Evolutionary conservation across 2,797 vertebrate species (phyloP).

Genomic region (Podarcis siculus): DNA sequence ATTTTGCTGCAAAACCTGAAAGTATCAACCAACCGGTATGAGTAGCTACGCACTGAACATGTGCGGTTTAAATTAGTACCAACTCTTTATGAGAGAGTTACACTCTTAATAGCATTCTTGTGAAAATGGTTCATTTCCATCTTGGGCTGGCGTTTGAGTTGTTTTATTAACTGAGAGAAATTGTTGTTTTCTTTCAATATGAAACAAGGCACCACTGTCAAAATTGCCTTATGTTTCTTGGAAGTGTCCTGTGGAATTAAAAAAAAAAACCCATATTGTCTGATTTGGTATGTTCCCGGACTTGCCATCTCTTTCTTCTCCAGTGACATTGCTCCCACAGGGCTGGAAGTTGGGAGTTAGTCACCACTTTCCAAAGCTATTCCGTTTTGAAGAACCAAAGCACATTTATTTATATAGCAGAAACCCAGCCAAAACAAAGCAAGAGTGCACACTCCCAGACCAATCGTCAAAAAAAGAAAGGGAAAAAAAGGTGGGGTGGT

Average conservation of each 20-base stretch:
- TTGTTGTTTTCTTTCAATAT: background rate
- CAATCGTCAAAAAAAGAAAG: constrained; percentile 22
- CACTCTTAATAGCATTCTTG: background rate
- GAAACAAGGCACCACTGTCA: background rate
- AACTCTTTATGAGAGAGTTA: background rate
- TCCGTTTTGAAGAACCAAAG: constrained; percentile 54
- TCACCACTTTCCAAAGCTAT: constrained; percentile 44
- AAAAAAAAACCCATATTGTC: constrained; percentile 14
- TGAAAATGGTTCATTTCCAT: background rate
- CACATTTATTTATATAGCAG: constrained; percentile 43
- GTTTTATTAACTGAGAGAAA: background rate
- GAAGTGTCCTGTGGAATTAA: background rate
- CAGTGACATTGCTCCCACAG: constrained; percentile 20
- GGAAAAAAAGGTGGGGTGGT: background rate
- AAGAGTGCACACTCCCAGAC: constrained; percentile 38
- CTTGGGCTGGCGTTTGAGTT: background rate
- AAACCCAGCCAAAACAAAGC: constrained; percentile 58
- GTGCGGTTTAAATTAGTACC: background rate
- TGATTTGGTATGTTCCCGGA: constrained; percentile 58
- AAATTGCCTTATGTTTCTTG: background rate
- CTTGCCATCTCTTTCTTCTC: constrained; percentile 55
- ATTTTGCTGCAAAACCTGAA: background rate
- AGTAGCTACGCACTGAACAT: background rate
- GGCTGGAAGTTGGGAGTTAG: constrained; percentile 30
- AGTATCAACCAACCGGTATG: background rate